Base-by-base conservation (phyloP, 2,797 vertebrate species). In the Adrianichthys oophorus region DNA sequence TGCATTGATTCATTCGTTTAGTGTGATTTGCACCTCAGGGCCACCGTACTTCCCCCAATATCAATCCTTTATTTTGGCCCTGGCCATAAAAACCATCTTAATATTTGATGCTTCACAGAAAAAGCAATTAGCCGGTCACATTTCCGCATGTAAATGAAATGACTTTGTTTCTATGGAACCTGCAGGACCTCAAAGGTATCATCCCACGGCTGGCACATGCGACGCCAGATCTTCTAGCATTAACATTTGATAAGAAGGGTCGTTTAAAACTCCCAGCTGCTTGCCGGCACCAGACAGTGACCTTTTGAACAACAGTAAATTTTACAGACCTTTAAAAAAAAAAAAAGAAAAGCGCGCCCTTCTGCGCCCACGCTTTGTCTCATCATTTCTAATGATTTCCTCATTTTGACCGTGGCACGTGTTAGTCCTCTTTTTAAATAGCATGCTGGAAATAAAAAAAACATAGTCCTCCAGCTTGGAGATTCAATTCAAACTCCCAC, bases 221-320 rank as follows among this genome's bases (percentile, higher is more conserved):
- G 80, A 90, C 82, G 84, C 69, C 73, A 77, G 85, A 86, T 83
- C 87, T 90, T 87, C 87, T 88, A 87, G 90, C 91, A 92, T 93
- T 93, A 92, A 91, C 92, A 93, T 93, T 92, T 92, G 91, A 92
- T 92, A 92, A 92, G 91, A 84, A 87, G 87, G 88, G 85, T 90
- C 86, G 83, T 92, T 93, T 93, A 91, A 90, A 90, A 89, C 87
- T 92, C 90, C 89, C 91, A 90, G 87, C 85, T 88, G 90, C 89
- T 87, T 83, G 81, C 79, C 79, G 86, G 82, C 83, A 83, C 85
- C 89, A 91, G 90, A 90, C 88, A 85, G 76, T 92, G 92, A 93
- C 92, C 92, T 93, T 93, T 92, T 84, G 79, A 91, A 90, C 86
- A 90, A 91, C 88, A 80, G 88, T 91, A 92, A 86, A 89, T 91